Evolutionary conservation across 2,888 invertebrate genomes (phyloP).

Genomic region (Parnassius mnemosyne): DNA sequence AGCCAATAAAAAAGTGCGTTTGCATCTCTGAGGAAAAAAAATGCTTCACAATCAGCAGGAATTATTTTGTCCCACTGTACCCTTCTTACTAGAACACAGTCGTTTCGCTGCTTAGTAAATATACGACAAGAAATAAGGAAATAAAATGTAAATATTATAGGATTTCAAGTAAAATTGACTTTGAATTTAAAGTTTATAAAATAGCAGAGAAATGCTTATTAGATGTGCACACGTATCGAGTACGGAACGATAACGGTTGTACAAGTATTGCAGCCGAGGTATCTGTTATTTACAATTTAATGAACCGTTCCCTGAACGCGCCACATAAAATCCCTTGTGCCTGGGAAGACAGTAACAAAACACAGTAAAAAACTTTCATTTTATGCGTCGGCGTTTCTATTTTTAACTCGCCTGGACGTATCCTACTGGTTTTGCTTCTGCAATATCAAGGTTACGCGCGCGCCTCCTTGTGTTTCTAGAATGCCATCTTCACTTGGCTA

Average conservation of each 20-base stretch:
- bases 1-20: no score
- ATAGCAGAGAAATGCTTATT: background rate
- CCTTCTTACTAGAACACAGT: no score
- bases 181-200: background rate
- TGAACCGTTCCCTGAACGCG: slow-evolving; percentile 54
- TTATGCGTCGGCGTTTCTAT: slow-evolving; percentile 66
- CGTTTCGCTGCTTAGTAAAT: no score
- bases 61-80: no score
- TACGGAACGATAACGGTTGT: slow-evolving; percentile 12
- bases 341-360: slow-evolving; percentile 63
- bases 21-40: no score
- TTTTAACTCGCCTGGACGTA: slow-evolving; percentile 70
- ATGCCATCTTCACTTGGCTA: slow-evolving; percentile 60
- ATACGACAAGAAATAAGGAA: no score
- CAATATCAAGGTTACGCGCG: slow-evolving; percentile 73
- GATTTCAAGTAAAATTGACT: no score
- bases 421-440: slow-evolving; percentile 68
- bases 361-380: slow-evolving; percentile 65
- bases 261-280: slow-evolving; percentile 16
- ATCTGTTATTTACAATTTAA: slow-evolving; percentile 58
- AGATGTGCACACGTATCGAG: background rate
- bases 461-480: slow-evolving; percentile 48
- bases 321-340: slow-evolving; percentile 56
- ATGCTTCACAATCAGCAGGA: no score
- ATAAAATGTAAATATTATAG: no score